Evolutionary conservation across 2,113 vertebrate species (phyloP).

Genomic region (Puntigrus tetrazona): DNA sequence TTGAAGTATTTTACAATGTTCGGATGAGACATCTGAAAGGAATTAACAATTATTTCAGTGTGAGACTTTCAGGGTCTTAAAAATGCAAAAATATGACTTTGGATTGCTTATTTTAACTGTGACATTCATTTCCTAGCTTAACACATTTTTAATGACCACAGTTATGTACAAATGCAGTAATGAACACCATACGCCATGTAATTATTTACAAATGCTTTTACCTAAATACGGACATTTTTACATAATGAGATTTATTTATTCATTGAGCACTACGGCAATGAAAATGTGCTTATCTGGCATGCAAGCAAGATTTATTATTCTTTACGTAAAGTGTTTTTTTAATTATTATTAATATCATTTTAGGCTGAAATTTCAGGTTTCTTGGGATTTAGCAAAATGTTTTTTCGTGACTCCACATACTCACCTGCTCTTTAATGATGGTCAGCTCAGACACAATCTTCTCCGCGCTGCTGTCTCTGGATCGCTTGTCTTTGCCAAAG

Average conservation of each 20-base stretch:
- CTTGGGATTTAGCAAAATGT: background rate
- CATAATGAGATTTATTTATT: no score
- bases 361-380: background rate
- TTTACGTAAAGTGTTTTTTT: no score
- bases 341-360: no score
- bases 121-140: background rate
- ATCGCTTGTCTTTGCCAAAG: conserved; percentile 90
- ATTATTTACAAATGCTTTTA: background rate
- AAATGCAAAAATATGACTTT: background rate
- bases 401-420: background rate
- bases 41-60: background rate
- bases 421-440: conserved; percentile 87
- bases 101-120: background rate
- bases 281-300: background rate
- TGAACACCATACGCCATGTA: background rate
- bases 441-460: conserved; percentile 88
- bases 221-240: no score
- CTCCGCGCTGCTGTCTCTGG: conserved; percentile 84
- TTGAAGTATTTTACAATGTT: conserved; percentile 89
- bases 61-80: background rate
- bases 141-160: background rate
- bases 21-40: conserved; percentile 83
- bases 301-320: background rate
- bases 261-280: background rate
- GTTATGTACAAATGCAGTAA: background rate